Evolutionary conservation across 2,888 invertebrate genomes (phyloP).

Genomic region (Paralinhomoeus sp.): DNA sequence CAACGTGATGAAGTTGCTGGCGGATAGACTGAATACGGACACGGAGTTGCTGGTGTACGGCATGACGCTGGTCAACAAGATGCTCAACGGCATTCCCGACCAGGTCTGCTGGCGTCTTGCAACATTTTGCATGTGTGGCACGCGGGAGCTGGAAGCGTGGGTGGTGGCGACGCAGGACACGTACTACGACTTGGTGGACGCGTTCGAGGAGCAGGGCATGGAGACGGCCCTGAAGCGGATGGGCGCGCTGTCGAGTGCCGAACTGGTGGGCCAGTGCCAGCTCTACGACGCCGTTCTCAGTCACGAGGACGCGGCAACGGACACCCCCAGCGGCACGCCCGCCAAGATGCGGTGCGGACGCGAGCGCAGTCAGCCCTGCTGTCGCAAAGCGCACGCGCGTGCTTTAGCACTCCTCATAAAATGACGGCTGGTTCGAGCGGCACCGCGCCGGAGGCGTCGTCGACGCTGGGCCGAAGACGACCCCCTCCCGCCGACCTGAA

Average conservation of each 20-base stretch:
- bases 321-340: background rate
- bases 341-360: constrained; percentile 5
- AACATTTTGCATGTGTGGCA: too few relatives aligned
- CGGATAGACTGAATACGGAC: constrained; percentile 73
- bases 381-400: too few relatives aligned
- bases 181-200: constrained; percentile 89
- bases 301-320: constrained; percentile 15
- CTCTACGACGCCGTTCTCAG: constrained; percentile 22
- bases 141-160: background rate
- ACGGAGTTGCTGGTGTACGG: constrained; percentile 84
- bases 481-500: too few relatives aligned
- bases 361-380: too few relatives aligned
- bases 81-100: constrained; percentile 23
- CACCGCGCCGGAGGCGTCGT: too few relatives aligned
- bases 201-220: constrained; percentile 56
- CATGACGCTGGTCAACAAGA: constrained; percentile 65
- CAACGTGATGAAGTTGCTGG: constrained; percentile 56
- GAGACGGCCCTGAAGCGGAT: constrained; percentile 18
- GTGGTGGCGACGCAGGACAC: constrained; percentile 50
- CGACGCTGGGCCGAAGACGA: too few relatives aligned
- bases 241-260: constrained; percentile 8
- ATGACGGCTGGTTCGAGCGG: too few relatives aligned
- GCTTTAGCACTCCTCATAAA: too few relatives aligned
- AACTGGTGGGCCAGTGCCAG: constrained; percentile 18
- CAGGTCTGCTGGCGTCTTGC: constrained; percentile 9